Conservation (phyloP, 2,797 vertebrate genomes). For the Pangasius larnaudii region DNA sequence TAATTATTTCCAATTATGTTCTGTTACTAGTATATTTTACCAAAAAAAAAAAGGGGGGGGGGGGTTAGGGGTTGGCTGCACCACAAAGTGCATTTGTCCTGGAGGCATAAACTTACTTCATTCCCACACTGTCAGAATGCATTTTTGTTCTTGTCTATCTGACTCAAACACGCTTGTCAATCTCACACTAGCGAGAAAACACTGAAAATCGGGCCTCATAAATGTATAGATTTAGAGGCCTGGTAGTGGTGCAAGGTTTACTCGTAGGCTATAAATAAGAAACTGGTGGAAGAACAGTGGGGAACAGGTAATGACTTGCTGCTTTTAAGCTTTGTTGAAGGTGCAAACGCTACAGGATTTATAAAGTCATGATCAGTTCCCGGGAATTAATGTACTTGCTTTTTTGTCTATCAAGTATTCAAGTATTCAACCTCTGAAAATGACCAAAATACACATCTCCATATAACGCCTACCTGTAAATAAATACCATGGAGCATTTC, state of each 20-base stretch:
- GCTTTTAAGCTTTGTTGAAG: not conserved
- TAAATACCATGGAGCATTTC: not conserved
- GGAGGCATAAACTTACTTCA: not conserved
- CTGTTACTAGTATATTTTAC: not conserved
- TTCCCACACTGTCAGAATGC: not conserved
- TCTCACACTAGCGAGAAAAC: constrained; percentile 2
- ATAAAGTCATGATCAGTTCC: not conserved
- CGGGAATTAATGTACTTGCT: not conserved
- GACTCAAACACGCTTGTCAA: not conserved
- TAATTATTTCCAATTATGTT: not conserved
- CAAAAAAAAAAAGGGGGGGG: too few species aligned
- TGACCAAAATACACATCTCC: not conserved
- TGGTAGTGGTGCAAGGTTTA: not conserved
- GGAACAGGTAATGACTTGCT: not conserved
- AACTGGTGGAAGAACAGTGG: not conserved
- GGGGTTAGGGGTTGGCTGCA: not conserved
- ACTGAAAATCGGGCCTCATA: not conserved
- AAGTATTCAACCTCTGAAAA: not conserved
- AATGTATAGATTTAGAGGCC: not conserved
- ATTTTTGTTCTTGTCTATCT: constrained; percentile 13
- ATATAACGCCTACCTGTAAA: not conserved
- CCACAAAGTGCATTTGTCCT: not conserved
- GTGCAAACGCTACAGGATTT: not conserved
- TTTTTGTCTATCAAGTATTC: not conserved
- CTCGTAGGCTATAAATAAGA: not conserved